Base-by-base conservation (phyloP, 2,113 vertebrate genomes). In the Hemicordylus capensis region DNA sequence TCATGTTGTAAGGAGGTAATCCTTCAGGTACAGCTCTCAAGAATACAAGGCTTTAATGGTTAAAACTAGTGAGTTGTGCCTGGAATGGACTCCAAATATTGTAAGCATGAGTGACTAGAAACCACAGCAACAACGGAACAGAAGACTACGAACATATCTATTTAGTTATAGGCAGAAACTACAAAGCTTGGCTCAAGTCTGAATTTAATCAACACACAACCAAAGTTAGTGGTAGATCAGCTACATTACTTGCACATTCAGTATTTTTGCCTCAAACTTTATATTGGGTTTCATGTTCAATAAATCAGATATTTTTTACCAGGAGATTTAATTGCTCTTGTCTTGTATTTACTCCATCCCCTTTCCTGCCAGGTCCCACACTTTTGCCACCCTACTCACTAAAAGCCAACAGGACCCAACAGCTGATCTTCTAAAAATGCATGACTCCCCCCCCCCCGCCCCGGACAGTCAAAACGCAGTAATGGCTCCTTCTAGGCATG, bases 71-170 rank as follows among this genome's bases (percentile, higher is more conserved):
- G n/a, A n/a, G n/a, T n/a, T n/a, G n/a, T n/a, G n/a, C n/a, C n/a
- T n/a, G n/a, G n/a, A n/a, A n/a, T n/a, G n/a, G n/a, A n/a, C n/a
- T 84, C 80, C 86, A 61, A 90, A 83, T 82, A 85, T 81, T 88
- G 77, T 0, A 66, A 1, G 72, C 10, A 0, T 20, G 84, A 86
- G 44, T 79, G 83, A 80, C 61, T 34, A 76, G 91, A 85, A 85
- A 84, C 74, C 81, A 37, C 56, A 76, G n/a, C 34, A 76, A 19
- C 46, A 85, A 59, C 54, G 74, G 88, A 20, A 37, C 61, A 26
- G 37, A 81, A 39, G 92, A 84, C 28, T 81, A 31, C 22, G 58
- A 83, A 48, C 8, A 81, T n/a, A 9, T 88, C 87, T 89, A 89
- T 89, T 82, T 1, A 86, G 82, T 82, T 56, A 34, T 31, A 84